Conservation (phyloP, 2,113 vertebrate genomes). For the Python bivittatus region DNA sequence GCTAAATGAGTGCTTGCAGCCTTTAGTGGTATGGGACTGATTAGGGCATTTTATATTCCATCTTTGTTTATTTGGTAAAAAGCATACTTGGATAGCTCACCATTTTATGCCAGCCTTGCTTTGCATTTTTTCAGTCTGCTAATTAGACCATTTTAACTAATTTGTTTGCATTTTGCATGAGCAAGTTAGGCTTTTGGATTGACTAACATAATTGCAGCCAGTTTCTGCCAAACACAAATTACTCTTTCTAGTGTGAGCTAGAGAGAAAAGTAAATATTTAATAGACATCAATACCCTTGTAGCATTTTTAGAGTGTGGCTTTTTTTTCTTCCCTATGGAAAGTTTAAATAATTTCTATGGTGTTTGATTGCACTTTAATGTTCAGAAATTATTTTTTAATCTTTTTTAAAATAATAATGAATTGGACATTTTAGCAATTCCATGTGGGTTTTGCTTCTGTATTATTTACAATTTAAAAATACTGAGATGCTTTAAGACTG, state of each 20-base stretch:
- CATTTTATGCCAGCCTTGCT: slow-evolving; percentile 79
- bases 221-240: slow-evolving; percentile 84
- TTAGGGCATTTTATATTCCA: slow-evolving; percentile 60
- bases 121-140: slow-evolving; percentile 83
- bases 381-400: slow-evolving; percentile 79
- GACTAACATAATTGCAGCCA: slow-evolving; percentile 84
- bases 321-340: slow-evolving; percentile 65
- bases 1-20: slow-evolving; percentile 1
- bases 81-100: slow-evolving; percentile 64
- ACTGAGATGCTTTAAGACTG: slow-evolving; percentile 43
- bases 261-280: slow-evolving; percentile 89
- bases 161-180: slow-evolving; percentile 90
- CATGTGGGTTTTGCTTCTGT: slow-evolving; percentile 64
- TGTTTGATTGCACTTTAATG: slow-evolving; percentile 77
- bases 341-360: slow-evolving; percentile 78
- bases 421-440: slow-evolving; percentile 64
- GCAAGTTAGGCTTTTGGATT: slow-evolving; percentile 86
- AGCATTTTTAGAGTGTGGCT: slow-evolving; percentile 71
- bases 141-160: slow-evolving; percentile 90
- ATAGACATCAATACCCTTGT: slow-evolving; percentile 82
- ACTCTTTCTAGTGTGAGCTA: slow-evolving; percentile 81
- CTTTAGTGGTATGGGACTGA: slow-evolving; percentile 47
- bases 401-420: slow-evolving; percentile 76
- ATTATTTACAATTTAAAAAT: slow-evolving; percentile 67
- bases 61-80: slow-evolving; percentile 63